Percentiles rank a stretch among this genome's conserved stretches.
Evolutionary conservation across 2,888 invertebrate genomes (phyloP).

Genomic region (Dendrolimus pini): DNA sequence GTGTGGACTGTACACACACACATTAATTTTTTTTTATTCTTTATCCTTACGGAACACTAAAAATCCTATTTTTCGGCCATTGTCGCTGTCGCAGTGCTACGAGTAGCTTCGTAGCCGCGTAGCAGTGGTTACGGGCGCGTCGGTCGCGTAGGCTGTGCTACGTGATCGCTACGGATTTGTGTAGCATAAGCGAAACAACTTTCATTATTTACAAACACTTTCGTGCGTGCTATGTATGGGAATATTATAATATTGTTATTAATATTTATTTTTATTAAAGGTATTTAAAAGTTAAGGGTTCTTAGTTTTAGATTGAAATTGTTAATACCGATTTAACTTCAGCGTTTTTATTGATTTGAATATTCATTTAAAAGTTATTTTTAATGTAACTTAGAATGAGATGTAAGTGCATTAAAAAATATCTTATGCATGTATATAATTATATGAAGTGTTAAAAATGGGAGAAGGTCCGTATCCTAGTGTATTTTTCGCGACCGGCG

Average conservation of each 20-base stretch:
- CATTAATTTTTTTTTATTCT: too few species aligned
- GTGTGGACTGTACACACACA: too few species aligned
- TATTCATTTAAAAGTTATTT: too few species aligned
- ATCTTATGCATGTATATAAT: too few species aligned
- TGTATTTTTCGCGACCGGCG: slow-evolving; percentile 53
- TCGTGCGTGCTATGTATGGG: background rate
- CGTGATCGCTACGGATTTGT: slow-evolving; percentile 35
- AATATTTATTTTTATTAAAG: too few species aligned
- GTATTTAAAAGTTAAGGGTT: too few species aligned
- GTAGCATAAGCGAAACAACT: slow-evolving; percentile 16
- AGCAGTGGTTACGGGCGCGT: slow-evolving; percentile 61
- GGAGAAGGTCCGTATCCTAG: slow-evolving; percentile 47
- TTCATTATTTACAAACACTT: slow-evolving; percentile 4
- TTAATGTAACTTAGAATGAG: too few species aligned
- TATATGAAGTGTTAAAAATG: slow-evolving; percentile 21
- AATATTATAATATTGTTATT: background rate
- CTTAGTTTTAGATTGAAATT: too few species aligned
- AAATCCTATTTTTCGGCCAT: slow-evolving; percentile 13
- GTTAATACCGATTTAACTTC: too few species aligned
- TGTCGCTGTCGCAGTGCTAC: slow-evolving; percentile 42
- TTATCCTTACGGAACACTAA: slow-evolving; percentile 4
- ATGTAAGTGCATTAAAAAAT: too few species aligned
- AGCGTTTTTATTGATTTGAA: too few species aligned
- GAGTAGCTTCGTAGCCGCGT: slow-evolving; percentile 32
- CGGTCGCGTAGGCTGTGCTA: slow-evolving; percentile 41